Evolutionary conservation across 23 tunicate species (phyloP).

Genomic region (Phallusia fumigata): DNA sequence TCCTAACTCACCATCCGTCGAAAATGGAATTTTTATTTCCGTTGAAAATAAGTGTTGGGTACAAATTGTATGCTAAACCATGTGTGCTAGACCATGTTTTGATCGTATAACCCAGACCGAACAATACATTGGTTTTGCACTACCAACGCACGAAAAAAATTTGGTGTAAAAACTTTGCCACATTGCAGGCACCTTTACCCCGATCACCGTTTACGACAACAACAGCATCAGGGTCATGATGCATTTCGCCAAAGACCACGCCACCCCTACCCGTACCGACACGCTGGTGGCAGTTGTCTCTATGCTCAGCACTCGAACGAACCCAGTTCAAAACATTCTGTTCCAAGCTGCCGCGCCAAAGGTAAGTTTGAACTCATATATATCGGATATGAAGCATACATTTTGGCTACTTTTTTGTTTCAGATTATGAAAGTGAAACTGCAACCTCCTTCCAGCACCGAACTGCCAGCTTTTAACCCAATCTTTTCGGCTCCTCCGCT

Average conservation of each 20-base stretch:
- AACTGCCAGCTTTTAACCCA: conserved; percentile 79
- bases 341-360: conserved; percentile 95
- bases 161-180: too few species aligned
- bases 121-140: too few species aligned
- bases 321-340: conserved; percentile 58
- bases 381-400: too few species aligned
- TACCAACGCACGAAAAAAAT: too few species aligned
- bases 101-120: too few species aligned
- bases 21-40: too few species aligned
- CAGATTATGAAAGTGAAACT: conserved; percentile 86
- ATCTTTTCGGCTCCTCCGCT: conserved; percentile 84
- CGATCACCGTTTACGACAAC: conserved; percentile 79
- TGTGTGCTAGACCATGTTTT: too few species aligned
- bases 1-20: too few species aligned
- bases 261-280: conserved; percentile 59
- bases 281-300: conserved; percentile 82
- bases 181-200: conserved; percentile 69
- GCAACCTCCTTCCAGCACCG: conserved; percentile 83
- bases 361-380: conserved; percentile 19
- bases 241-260: conserved; percentile 85
- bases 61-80: too few species aligned
- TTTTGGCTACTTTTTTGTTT: too few species aligned
- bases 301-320: conserved; percentile 81
- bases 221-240: conserved; percentile 73
- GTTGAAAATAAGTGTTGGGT: too few species aligned